Evolutionary conservation across 2,888 invertebrate genomes (phyloP), one percentile per base, ranked within the genome.

Genomic region (Apotomis betuletana): DNA sequence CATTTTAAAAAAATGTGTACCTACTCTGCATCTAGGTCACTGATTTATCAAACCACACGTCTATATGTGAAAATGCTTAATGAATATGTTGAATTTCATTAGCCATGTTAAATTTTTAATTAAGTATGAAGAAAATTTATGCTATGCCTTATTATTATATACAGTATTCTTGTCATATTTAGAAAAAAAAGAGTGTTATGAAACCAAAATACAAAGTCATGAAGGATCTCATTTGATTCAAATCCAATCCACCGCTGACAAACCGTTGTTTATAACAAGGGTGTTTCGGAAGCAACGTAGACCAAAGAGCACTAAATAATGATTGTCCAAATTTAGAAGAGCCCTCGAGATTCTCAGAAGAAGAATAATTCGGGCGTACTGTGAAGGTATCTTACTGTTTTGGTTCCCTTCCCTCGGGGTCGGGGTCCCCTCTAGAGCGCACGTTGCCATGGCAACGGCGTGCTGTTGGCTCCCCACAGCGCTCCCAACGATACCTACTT

Each of bases 381-480:
- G 77, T 80, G 78, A 79, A 84, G 81, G 87, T 88, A 81, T 88
- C 91, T 85, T 77, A 79, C 76, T 83, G 80, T 81, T 81, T 83
- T 91, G 92, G 91, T 88, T 86, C 79, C 81, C 82, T 78, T 80
- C 84, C 83, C 83, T 84, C 84, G 75, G 80, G 86, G 87, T 84
- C 82, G 84, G 86, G 80, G 84, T 83, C 86, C 91, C 90, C 87
- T 88, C 85, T 83, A 78, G 80, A 81, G 81, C 81, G 85, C 80
- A 80, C 79, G 92, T 92, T 86, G 83, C 83, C 85, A 92, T 91
- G 86, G 78, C 84, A 84, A 93, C 92, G 77, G 86, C 85, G 84
- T 91, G 88, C 87, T 92, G 88, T 90, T 90, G 89, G 88, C 90
- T 89, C 92, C 91, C 90, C 85, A 85, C 87, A 83, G 87, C 82